Base-by-base conservation (phyloP, 53 echinoderm and acorn worm genomes). In the Patiria pectinifera region DNA sequence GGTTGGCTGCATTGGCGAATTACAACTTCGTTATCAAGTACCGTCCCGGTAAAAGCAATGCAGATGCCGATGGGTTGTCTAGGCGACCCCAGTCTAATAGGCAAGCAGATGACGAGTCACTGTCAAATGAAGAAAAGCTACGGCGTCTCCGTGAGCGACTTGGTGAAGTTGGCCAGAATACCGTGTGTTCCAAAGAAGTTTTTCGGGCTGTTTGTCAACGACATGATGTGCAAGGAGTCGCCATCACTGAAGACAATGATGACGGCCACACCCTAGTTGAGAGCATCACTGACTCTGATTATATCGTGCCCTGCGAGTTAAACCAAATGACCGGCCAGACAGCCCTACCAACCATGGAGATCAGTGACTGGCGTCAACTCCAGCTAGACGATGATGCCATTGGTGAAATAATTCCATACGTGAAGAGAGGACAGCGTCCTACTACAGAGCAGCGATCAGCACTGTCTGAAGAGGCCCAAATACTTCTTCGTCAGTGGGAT, bases 51-150 rank as follows among this genome's bases (percentile, higher is more conserved):
- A n/a, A n/a, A n/a, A n/a, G n/a, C n/a, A n/a, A n/a, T n/a, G n/a
- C n/a, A n/a, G n/a, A n/a, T n/a, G n/a, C n/a, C n/a, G n/a, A n/a
- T n/a, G 93, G 91, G 8, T 48, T 91, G 26, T 91, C 91, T 18
- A 45, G 82, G n/a, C 11, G 91, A 13, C 91, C 91, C 9, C 91
- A 91, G 47, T 22, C 66, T 9, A 71, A 71, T 0, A 82, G 71
- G 4, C n/a, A 44, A n/a, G 91, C n/a, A 2, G 91, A 91, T 82
- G 82, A 82, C 11, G 91, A 91, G 71, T 91, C 66, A 9, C 10
- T 82, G 7, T 18, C 61, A 3, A 21, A 63, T 0, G 69, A 82
- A 2, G 63, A 70, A 5, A 66, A 82, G 48, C 81, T 82, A 11
- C 22, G 11, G 2, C 66, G 59, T 11, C 82, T 91, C 12, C n/a